Conservation (phyloP, 2,888 invertebrate genomes). For the Polylopha cassiicola region DNA sequence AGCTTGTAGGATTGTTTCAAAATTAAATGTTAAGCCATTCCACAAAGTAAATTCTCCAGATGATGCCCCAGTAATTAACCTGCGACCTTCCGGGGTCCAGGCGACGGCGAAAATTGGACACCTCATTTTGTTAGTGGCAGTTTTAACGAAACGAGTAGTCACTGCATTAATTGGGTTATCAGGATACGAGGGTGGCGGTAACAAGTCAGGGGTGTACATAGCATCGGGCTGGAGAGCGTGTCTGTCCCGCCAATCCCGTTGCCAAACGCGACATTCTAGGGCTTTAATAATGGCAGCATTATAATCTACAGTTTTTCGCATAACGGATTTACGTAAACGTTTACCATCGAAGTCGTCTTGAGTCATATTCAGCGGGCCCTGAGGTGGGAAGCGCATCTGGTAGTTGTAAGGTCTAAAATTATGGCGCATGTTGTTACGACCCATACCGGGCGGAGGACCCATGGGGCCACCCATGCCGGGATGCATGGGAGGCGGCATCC, state of each 20-base stretch:
- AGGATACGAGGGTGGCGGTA: conserved; percentile 95
- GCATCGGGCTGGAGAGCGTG: conserved; percentile 95
- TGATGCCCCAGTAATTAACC: conserved; percentile 98
- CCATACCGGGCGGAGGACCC: conserved; percentile 57
- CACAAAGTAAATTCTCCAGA: conserved; percentile 99
- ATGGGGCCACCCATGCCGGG: conserved; percentile 52
- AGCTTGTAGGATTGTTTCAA: conserved; percentile 99
- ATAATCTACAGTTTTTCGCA: conserved; percentile 98
- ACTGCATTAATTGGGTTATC: conserved; percentile 98
- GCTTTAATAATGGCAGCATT: conserved; percentile 96
- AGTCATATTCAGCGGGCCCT: conserved; percentile 82
- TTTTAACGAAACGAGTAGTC: conserved; percentile 96
- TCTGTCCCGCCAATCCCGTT: conserved; percentile 93
- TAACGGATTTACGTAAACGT: conserved; percentile 95
- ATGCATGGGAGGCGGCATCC: conserved; percentile 65
- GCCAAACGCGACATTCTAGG: conserved; percentile 96
- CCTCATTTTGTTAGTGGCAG: conserved; percentile 99
- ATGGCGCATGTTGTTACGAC: conserved; percentile 68
- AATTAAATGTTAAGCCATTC: conserved; percentile 99
- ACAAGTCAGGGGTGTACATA: conserved; percentile 94
- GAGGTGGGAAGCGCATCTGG: conserved; percentile 72
- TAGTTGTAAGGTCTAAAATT: conserved; percentile 71
- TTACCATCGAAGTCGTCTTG: conserved; percentile 97
- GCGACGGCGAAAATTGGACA: conserved; percentile 99
- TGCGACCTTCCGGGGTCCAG: conserved; percentile 99